These are phyloP conservation scores for Drosophila prolongata DNA, from an alignment of 2,888 invertebrate genomes.

Conservation along the genomic window DNA sequence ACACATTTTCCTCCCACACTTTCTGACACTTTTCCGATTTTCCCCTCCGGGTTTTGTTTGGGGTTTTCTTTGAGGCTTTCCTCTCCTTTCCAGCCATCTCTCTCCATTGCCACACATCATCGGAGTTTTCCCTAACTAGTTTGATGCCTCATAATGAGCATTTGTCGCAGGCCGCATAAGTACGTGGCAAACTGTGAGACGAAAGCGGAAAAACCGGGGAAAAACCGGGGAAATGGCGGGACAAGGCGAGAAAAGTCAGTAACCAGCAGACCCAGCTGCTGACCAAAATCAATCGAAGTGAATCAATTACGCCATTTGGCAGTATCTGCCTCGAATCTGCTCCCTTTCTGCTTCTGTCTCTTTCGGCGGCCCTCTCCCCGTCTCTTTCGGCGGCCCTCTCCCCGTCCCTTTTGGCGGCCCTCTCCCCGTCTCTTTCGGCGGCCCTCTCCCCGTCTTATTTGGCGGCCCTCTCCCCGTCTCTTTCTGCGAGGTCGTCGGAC, in stretches of 20 bases:
- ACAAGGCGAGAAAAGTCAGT: conserved; percentile 31
- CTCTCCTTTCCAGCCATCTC: neutral
- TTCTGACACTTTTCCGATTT: neutral
- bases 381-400: neutral
- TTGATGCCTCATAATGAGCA: conserved; percentile 55
- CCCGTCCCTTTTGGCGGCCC: too few relatives aligned
- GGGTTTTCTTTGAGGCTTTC: neutral
- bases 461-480: neutral
- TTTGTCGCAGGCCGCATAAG: conserved; percentile 41
- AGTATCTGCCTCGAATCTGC: conserved; percentile 26
- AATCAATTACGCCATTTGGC: conserved; percentile 72
- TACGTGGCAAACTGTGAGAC: conserved; percentile 35
- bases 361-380: neutral
- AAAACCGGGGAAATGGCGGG: neutral
- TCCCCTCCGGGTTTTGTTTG: neutral
- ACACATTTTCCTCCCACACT: too few relatives aligned
- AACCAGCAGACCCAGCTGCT: conserved; percentile 26
- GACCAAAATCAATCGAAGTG: conserved; percentile 69
- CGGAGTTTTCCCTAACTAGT: conserved; percentile 34
- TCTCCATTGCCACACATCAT: conserved; percentile 4
- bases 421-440: neutral
- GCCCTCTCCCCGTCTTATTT: neutral
- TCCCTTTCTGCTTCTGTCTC: neutral
- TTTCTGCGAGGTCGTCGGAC: neutral
- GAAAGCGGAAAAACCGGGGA: neutral